Conservation (phyloP, 1,140 invertebrate species). For the Alviniconcha marisindica region DNA sequence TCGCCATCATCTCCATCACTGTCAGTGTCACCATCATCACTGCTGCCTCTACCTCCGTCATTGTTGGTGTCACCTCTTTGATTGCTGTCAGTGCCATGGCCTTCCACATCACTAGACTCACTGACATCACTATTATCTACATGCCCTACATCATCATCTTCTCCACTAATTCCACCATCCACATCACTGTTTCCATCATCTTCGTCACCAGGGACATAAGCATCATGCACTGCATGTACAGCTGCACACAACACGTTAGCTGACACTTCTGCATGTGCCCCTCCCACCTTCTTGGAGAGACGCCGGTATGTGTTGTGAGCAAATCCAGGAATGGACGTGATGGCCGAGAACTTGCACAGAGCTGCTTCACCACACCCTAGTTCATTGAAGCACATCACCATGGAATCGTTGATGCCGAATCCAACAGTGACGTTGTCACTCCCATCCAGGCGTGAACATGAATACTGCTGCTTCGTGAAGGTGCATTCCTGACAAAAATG, state of each 20-base stretch:
- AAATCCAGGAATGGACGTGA: slow-evolving; percentile 1
- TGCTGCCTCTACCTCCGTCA: neutral
- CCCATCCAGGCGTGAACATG: slow-evolving; percentile 7
- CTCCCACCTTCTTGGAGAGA: neutral
- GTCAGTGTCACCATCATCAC: too few species aligned
- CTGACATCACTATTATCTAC: neutral
- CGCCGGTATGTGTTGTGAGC: slow-evolving; percentile 15
- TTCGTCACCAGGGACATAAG: neutral
- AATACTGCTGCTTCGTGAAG: neutral
- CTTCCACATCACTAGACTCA: too few species aligned
- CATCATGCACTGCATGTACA: neutral
- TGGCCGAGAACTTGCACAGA: slow-evolving; percentile 13
- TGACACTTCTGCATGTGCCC: neutral
- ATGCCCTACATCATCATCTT: neutral
- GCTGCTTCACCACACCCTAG: slow-evolving; percentile 8
- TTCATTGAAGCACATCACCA: slow-evolving; percentile 12
- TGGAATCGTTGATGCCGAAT: neutral
- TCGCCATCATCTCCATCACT: neutral
- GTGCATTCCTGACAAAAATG: neutral
- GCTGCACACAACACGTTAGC: neutral
- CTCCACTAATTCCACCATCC: neutral
- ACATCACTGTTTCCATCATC: neutral
- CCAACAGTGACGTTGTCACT: neutral
- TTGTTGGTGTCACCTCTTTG: too few species aligned
- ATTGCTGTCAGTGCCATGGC: too few species aligned